phyloP scores from a whole-genome alignment of 1,140 invertebrate genomes.

The Parasteatoda tepidariorum region DNA sequence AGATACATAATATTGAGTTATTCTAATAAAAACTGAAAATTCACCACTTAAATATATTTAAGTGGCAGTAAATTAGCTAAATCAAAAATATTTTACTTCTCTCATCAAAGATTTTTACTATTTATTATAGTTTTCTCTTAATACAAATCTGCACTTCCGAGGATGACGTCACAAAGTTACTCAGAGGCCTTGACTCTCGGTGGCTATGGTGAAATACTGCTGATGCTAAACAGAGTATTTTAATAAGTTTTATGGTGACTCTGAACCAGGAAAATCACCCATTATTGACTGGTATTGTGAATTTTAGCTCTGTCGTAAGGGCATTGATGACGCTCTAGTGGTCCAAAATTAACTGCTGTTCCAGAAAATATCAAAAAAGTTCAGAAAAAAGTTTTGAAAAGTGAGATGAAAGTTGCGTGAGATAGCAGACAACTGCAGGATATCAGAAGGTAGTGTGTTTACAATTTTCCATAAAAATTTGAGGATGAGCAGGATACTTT shows the following conservation, averaged over 20 bases:
- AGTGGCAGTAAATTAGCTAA: no score
- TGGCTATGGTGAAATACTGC: neutral
- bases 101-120: no score
- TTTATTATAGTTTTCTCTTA: no score
- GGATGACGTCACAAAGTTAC: no score
- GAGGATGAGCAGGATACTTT: constrained; percentile 5
- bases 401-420: constrained; percentile 9
- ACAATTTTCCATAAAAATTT: constrained; percentile 24
- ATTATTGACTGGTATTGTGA: constrained; percentile 12
- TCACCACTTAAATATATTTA: no score
- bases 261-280: constrained; percentile 14
- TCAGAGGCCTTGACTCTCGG: neutral
- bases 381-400: constrained; percentile 12
- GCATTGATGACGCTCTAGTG: constrained; percentile 4
- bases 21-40: no score
- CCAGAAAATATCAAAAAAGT: constrained; percentile 13
- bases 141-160: no score
- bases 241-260: constrained; percentile 2
- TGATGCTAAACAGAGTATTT: neutral
- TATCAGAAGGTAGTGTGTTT: constrained; percentile 19
- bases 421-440: constrained; percentile 11
- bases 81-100: no score
- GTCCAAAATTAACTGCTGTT: neutral
- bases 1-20: no score
- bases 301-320: constrained; percentile 4